Conservation (phyloP, 2,113 vertebrate species). For the Peromyscus californicus region DNA sequence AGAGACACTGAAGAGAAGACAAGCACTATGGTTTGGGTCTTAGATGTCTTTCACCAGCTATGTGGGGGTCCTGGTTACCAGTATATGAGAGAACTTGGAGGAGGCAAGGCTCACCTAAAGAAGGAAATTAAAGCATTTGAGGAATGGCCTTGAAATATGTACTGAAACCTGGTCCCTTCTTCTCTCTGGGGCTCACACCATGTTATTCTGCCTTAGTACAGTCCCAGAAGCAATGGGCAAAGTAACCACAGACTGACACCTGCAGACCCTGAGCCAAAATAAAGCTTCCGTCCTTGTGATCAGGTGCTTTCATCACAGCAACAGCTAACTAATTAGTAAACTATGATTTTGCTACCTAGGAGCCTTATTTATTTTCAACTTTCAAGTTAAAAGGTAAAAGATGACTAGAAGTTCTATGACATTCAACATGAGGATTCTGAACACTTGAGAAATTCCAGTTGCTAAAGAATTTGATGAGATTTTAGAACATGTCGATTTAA, state of each 20-base stretch:
- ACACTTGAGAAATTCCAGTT: slow-evolving; percentile 5
- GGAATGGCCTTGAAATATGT: too few relatives aligned
- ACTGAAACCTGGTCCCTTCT: background rate
- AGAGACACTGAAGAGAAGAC: background rate
- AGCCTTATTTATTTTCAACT: background rate
- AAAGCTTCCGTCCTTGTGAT: background rate
- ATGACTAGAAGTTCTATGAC: background rate
- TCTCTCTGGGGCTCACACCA: background rate
- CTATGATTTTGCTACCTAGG: background rate
- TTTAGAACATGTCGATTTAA: slow-evolving; percentile 33
- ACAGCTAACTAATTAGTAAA: background rate
- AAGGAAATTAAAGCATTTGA: background rate
- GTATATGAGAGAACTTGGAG: background rate
- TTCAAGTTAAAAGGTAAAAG: background rate
- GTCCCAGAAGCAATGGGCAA: too few relatives aligned
- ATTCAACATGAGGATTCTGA: slow-evolving; percentile 7
- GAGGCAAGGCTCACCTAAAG: too few relatives aligned
- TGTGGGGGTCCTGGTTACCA: background rate
- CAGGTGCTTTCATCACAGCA: background rate
- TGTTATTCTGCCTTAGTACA: background rate
- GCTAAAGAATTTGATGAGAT: slow-evolving; percentile 5
- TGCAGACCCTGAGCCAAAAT: background rate
- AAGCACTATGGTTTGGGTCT: background rate
- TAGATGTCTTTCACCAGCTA: background rate
- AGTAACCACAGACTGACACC: background rate